phyloP scores from a whole-genome alignment of 2,113 vertebrate species.

The Cygnus buccinator region DNA sequence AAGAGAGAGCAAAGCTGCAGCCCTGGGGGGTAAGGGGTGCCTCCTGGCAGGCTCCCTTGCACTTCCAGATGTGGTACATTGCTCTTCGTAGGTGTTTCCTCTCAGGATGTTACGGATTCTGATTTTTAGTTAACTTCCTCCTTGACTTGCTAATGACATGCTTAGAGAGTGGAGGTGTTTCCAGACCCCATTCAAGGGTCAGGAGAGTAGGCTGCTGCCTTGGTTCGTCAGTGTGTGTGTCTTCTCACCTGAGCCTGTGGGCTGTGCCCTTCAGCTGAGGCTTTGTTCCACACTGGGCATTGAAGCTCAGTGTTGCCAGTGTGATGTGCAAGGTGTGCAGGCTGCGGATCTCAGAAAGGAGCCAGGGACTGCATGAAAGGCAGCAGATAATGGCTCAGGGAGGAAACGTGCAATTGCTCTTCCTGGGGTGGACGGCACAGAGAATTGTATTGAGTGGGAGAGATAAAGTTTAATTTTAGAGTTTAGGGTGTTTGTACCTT shows the following conservation, averaged over 20 bases:
- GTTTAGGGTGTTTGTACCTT: fast-evolving
- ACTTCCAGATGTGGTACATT: neutral
- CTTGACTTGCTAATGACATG: neutral
- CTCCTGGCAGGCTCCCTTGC: neutral
- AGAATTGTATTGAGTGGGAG: neutral
- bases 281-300: neutral
- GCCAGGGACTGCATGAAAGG: neutral
- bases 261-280: fast-evolving
- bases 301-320: neutral
- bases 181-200: neutral
- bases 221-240: fast-evolving
- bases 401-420: neutral
- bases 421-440: neutral
- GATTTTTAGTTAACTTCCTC: neutral
- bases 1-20: neutral
- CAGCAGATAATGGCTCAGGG: neutral
- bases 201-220: neutral
- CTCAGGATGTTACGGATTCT: neutral
- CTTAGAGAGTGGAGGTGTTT: neutral
- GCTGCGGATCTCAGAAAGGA: neutral
- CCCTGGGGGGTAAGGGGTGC: neutral
- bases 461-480: neutral
- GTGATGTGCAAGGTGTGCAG: neutral
- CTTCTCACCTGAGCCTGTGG: neutral
- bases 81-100: neutral